phyloP scores from a whole-genome alignment of 2,888 invertebrate species.

The Augiades crinisus region DNA sequence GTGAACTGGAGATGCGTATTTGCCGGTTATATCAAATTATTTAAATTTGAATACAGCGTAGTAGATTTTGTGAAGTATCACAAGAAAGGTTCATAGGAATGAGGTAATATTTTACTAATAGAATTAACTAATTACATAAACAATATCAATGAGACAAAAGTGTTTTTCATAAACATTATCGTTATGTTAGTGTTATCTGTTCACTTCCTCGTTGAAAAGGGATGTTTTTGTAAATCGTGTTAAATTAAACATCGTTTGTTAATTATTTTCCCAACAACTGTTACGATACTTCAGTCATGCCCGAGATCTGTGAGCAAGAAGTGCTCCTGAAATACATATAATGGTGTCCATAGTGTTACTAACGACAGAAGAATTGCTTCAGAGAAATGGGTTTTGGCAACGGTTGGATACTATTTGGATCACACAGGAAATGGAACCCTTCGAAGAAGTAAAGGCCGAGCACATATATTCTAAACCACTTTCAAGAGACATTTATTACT shows the following conservation, averaged over 20 bases:
- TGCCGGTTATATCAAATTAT: not conserved
- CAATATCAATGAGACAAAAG: not conserved
- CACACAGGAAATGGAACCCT: conserved; percentile 68
- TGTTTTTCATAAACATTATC: conserved; percentile 9
- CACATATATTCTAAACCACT: conserved; percentile 60
- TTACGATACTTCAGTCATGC: conserved; percentile 31
- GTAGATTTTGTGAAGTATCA: too few relatives aligned
- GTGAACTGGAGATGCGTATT: too few relatives aligned
- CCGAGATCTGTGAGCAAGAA: conserved; percentile 31
- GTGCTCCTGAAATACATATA: conserved; percentile 34
- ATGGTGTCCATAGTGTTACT: conserved; percentile 68
- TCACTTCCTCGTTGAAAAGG: conserved; percentile 12
- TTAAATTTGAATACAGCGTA: not conserved
- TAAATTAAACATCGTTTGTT: conserved; percentile 22
- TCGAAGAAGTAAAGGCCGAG: conserved; percentile 65
- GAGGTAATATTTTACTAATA: conserved; percentile 16
- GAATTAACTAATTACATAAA: conserved; percentile 35
- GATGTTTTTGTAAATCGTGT: conserved; percentile 31
- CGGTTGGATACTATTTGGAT: conserved; percentile 64
- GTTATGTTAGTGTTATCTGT: conserved; percentile 15
- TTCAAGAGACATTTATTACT: conserved; percentile 64
- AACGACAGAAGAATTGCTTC: conserved; percentile 68
- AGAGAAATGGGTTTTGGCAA: conserved; percentile 67
- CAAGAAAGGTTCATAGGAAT: not conserved
- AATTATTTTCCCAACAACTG: conserved; percentile 26